Evolutionary conservation across 2,888 invertebrate genomes (phyloP).

Genomic region (Branchellion lobata): DNA sequence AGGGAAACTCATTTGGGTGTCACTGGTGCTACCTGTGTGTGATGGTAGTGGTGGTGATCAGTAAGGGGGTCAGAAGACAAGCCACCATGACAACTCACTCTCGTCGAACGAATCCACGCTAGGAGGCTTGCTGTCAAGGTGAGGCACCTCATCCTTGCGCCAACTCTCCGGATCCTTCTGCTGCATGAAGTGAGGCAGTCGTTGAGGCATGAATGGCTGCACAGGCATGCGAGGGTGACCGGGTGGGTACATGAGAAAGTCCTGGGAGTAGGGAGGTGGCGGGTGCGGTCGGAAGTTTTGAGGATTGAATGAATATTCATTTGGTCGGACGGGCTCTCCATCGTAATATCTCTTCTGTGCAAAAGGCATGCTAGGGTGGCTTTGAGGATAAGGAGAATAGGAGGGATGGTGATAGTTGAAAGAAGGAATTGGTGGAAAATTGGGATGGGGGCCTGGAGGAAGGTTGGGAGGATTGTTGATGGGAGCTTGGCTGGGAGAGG

Average conservation of each 20-base stretch:
- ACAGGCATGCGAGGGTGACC: background rate
- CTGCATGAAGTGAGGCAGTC: no score
- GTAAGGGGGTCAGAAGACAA: background rate
- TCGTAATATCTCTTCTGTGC: constrained; percentile 17
- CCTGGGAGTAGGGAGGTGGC: no score
- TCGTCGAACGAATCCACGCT: no score
- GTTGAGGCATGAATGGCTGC: background rate
- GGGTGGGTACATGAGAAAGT: no score
- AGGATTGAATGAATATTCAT: background rate
- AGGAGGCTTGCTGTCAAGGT: no score
- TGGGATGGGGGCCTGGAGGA: no score
- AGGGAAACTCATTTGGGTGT: constrained; percentile 37
- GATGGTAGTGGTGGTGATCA: background rate
- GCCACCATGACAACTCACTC: no score
- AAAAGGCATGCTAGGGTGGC: background rate
- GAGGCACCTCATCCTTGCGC: no score
- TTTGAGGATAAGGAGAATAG: background rate
- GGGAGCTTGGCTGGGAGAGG: no score
- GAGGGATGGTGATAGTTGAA: background rate
- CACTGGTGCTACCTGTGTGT: constrained; percentile 40
- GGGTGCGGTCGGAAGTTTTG: background rate
- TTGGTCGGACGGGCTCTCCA: constrained; percentile 9
- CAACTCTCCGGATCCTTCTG: background rate
- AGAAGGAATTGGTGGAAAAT: no score
- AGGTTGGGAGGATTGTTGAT: no score